Percentiles rank a stretch among this genome's conserved stretches.
Evolutionary conservation across 2,888 invertebrate genomes (phyloP).

Genomic region (Zaprionus lineosus): DNA sequence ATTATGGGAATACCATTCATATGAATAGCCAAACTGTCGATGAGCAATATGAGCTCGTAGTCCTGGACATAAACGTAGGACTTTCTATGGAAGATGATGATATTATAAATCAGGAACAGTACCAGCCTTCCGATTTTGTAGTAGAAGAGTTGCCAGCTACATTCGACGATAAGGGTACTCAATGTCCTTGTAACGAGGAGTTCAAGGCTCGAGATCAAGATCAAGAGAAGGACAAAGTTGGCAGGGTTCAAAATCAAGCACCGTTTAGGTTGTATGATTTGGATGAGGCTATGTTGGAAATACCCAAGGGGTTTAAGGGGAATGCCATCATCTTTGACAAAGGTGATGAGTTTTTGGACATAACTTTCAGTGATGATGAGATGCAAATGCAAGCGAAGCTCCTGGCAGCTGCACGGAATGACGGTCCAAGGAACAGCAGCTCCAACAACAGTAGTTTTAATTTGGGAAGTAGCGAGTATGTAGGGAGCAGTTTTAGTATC

Average conservation of each 20-base stretch:
- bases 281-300: slow-evolving; percentile 17
- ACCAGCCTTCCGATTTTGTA: too few species aligned
- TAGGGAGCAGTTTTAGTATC: slow-evolving; percentile 10
- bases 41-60: neutral
- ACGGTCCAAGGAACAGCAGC: slow-evolving; percentile 9
- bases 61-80: too few species aligned
- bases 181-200: too few species aligned
- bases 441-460: slow-evolving; percentile 8
- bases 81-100: too few species aligned
- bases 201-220: too few species aligned
- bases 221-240: too few species aligned
- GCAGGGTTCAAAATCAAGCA: too few species aligned
- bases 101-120: too few species aligned
- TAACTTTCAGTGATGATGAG: slow-evolving; percentile 34
- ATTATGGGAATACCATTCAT: neutral
- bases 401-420: slow-evolving; percentile 13
- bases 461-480: slow-evolving; percentile 1
- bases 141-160: too few species aligned
- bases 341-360: slow-evolving; percentile 23
- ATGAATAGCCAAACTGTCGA: neutral
- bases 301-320: slow-evolving; percentile 8
- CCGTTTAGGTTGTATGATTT: too few species aligned
- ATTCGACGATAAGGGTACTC: too few species aligned
- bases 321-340: slow-evolving; percentile 29
- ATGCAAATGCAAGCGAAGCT: slow-evolving; percentile 31